phyloP scores from a whole-genome alignment of 2,797 vertebrate species.

The Astyanax mexicanus region DNA sequence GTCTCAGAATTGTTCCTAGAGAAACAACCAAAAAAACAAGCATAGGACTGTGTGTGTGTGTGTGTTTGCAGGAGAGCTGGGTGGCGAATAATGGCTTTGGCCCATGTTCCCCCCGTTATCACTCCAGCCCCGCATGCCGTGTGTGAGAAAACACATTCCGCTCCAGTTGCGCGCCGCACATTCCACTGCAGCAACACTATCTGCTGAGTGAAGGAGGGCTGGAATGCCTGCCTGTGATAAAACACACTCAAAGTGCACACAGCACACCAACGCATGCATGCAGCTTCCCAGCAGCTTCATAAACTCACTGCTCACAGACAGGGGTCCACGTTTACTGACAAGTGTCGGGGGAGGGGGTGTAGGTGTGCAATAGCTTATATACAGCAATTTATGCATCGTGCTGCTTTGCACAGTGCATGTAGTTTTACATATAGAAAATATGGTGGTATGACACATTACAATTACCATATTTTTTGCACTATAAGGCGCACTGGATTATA shows the following conservation, averaged over 20 bases:
- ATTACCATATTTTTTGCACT: no score
- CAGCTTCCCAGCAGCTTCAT: background rate
- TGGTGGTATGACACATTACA: no score
- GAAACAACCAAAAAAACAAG: constrained; percentile 1
- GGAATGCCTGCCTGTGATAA: constrained; percentile 45
- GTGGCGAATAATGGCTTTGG: constrained; percentile 27
- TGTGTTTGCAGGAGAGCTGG: constrained; percentile 24
- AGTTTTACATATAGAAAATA: no score
- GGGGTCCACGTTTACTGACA: no score
- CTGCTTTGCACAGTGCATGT: no score
- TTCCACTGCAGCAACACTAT: constrained; percentile 52
- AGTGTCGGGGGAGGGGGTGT: no score
- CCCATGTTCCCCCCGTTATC: constrained; percentile 8
- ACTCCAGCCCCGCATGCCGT: constrained; percentile 17
- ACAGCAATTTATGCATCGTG: no score
- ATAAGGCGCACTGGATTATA: no score
- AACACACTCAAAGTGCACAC: constrained; percentile 4
- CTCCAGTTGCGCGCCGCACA: constrained; percentile 40
- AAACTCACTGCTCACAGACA: no score
- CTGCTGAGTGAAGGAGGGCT: constrained; percentile 32
- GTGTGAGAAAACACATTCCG: constrained; percentile 40
- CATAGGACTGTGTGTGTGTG: background rate
- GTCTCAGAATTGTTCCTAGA: no score
- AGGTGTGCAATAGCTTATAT: no score
- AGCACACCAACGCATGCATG: background rate